Evolutionary conservation across 2,797 vertebrate species (phyloP), one percentile per base, ranked within the genome.

Genomic region (Eulemur coronatus): DNA sequence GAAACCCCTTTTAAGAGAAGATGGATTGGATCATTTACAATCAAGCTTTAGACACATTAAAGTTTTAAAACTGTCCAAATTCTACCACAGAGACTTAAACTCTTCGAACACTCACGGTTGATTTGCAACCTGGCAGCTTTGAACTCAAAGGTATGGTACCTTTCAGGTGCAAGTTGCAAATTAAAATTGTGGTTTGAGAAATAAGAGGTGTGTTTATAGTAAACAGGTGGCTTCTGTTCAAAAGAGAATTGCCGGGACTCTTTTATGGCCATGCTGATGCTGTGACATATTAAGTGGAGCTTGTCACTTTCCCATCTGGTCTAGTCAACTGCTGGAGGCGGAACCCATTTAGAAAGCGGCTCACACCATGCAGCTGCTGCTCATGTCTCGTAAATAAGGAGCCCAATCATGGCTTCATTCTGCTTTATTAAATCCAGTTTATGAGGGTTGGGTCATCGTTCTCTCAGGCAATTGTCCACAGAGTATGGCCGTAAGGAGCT

Each of bases 291-390:
- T 98, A 98, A 98, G 98, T 98, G 97, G 98, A 98, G 96, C 97
- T 97, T 98, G 98, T 98, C 98, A 97, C 97, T 97, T 95, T 98
- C 97, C 98, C 98, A 98, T 98, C 98, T 98, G 98, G 98, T 98
- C 93, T 93, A 78, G 96, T 98, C 97, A 98, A 98, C 98, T 98
- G 98, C 98, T 98, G 94, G 97, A 98, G 98, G 98, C 41, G 1
- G 98, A 96, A 93, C 92, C 96, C 90, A 35, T 98, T 98, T 97
- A 97, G 97, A 94, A 98, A 98, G 97, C 93, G 96, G 93, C 92
- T 94, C 95, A 91, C 38, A 84, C 97, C 95, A 88, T 94, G 92
- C 98, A 98, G 98, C 98, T 98, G 97, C 97, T 98, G 78, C 43
- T 96, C 79, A 79, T 94, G 91, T 98, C 98, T 98, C 95, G 92